Evolutionary conservation across 92 coral and sea anemone genomes (phyloP).

Genomic region (Phenganax stokvisi): DNA sequence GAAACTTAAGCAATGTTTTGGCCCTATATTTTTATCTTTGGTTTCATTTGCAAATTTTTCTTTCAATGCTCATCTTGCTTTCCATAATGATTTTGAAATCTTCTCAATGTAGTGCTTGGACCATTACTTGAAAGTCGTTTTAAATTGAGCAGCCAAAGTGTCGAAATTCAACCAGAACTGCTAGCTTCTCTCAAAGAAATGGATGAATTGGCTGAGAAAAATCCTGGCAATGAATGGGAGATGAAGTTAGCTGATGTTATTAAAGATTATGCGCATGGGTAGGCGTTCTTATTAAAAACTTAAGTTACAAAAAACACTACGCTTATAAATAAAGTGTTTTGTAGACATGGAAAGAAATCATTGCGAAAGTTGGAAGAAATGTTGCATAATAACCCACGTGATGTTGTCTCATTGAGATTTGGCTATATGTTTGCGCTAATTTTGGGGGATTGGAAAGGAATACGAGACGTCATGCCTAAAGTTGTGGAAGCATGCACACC

Average conservation of each 20-base stretch:
- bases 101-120: constrained; percentile 3
- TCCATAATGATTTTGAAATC: no score
- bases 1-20: no score
- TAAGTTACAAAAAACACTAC: background rate
- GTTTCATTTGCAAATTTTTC: background rate
- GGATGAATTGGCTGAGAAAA: constrained; percentile 13
- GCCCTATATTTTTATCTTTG: no score
- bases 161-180: constrained; percentile 20
- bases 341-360: background rate
- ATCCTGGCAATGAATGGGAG: constrained; percentile 22
- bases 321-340: background rate
- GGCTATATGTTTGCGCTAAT: background rate
- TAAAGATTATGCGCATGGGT: constrained; percentile 23
- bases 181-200: constrained; percentile 14
- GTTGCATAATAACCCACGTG: constrained; percentile 15
- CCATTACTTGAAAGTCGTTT: constrained; percentile 26
- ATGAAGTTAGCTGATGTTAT: constrained; percentile 18
- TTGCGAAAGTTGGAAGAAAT: constrained; percentile 16
- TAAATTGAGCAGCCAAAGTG: background rate
- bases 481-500: constrained; percentile 19
- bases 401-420: constrained; percentile 20
- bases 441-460: background rate
- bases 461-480: background rate
- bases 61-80: background rate
- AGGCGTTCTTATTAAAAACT: background rate